These are phyloP conservation scores for Pollenia angustigena DNA, from an alignment of 2,888 invertebrate genomes.

Conservation along the genomic window DNA sequence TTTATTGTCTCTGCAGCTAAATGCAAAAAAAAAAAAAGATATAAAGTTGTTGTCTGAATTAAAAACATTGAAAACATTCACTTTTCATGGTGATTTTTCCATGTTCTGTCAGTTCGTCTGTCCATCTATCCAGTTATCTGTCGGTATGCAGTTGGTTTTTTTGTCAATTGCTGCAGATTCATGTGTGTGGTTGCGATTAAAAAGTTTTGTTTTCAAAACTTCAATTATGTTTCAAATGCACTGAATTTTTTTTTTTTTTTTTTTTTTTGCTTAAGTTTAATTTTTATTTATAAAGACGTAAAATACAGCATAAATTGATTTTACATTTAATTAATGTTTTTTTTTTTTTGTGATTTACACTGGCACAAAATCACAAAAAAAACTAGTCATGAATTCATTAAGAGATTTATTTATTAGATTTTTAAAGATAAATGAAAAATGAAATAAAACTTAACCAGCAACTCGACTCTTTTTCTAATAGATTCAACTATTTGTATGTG, in stretches of 20 bases:
- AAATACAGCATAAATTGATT: constrained; percentile 58
- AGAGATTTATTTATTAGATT: constrained; percentile 67
- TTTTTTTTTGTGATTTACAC: constrained; percentile 29
- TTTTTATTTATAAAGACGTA: constrained; percentile 51
- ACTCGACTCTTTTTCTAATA: constrained; percentile 15
- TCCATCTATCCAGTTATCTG: constrained; percentile 4
- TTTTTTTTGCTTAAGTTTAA: not conserved
- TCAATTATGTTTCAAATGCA: constrained; percentile 55
- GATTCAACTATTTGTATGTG: constrained; percentile 11
- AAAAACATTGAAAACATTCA: constrained; percentile 59
- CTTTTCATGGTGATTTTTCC: constrained; percentile 70
- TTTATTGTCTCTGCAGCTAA: constrained; percentile 38
- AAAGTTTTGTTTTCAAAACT: constrained; percentile 50
- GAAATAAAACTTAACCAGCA: constrained; percentile 1
- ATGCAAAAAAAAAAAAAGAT: not conserved
- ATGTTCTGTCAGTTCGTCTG: constrained; percentile 40
- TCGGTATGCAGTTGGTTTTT: constrained; percentile 9
- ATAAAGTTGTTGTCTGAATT: constrained; percentile 18
- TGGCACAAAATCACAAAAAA: constrained; percentile 41
- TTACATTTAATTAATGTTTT: constrained; percentile 68
- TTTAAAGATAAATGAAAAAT: constrained; percentile 57
- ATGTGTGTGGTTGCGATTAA: constrained; percentile 14
- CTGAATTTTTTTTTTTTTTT: constrained; percentile 21
- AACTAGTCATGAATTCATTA: constrained; percentile 71
- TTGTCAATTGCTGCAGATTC: not conserved